Evolutionary conservation across 2,888 invertebrate species (phyloP), one percentile per base, ranked within the genome.

Genomic region (Camponotus fellah): DNA sequence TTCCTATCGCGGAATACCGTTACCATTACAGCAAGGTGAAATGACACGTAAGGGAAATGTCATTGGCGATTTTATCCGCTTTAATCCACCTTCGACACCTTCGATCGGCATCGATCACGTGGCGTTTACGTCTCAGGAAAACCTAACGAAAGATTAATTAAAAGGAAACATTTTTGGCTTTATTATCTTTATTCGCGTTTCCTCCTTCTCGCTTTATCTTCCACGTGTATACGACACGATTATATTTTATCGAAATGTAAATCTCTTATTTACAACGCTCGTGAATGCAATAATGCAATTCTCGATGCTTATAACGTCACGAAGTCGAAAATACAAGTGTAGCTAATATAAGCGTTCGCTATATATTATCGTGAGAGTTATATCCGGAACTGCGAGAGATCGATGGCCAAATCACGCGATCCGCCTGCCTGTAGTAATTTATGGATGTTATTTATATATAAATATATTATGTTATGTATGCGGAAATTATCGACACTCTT

Each of bases 21-120:
- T 89, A 74, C 58, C 66, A 65, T 53, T 64, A 69, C 26, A 32
- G 60, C 85, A 86, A 83, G 85, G 79, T 82, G 84, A 87, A 80
- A 49, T 82, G 87, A 86, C 86, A 64, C 69, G 75, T 43, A 77
- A 43, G 49, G 80, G 76, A 89, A 89, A 89, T 89, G 87, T 89
- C 89, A 88, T 82, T 80, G 65, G 43, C 69, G 86, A 89, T 89
- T 82, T 75, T 89, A 88, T 89, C 12, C 64, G 75, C 26, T 26
- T 26, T 26, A 26, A 26, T 21, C 85, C 84, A 83, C 86, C 87
- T 87, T 89, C 87, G 88, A 86, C 75, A 71, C 49, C 49, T 53
- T n/a, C 49, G n/a, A n/a, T 69, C 62, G 69, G 37, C 49, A 69
- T 80, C 79, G 62, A 85, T 85, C 83, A 43, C 53, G 5, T 17